Evolutionary conservation across 2,888 invertebrate species (phyloP).

Genomic region (Platypus cylindrus): DNA sequence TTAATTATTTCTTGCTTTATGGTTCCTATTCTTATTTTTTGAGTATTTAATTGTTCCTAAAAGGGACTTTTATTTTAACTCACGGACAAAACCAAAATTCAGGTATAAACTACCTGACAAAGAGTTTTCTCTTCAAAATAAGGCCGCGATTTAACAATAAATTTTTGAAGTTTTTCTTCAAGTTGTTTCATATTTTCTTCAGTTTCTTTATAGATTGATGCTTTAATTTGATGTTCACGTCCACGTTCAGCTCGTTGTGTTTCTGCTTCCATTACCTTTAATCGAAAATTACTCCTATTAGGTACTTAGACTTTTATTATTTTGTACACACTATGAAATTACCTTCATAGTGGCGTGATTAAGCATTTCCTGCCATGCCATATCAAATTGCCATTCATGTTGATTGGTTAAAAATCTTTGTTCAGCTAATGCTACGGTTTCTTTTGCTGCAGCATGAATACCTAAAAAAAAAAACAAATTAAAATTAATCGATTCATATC

Average conservation of each 20-base stretch:
- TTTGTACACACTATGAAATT: constrained; percentile 16
- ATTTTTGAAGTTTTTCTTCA: constrained; percentile 70
- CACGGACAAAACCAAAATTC: not conserved
- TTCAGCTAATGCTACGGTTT: constrained; percentile 85
- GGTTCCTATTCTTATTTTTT: constrained; percentile 71
- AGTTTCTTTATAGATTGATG: constrained; percentile 66
- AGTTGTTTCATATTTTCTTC: constrained; percentile 69
- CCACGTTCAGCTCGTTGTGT: constrained; percentile 80
- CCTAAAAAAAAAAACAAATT: constrained; percentile 38
- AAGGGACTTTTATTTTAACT: not conserved
- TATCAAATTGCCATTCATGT: constrained; percentile 82
- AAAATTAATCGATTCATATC: constrained; percentile 3
- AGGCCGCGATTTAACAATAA: constrained; percentile 73
- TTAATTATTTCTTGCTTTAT: constrained; percentile 66
- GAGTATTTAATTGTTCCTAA: constrained; percentile 63
- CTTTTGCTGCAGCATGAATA: constrained; percentile 84
- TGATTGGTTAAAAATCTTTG: constrained; percentile 63
- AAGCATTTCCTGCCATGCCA: constrained; percentile 94
- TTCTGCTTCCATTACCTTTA: constrained; percentile 84
- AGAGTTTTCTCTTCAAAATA: constrained; percentile 86
- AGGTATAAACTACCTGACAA: constrained; percentile 47
- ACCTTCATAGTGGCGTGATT: constrained; percentile 92
- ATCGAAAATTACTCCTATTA: constrained; percentile 2
- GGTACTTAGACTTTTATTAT: not conserved
- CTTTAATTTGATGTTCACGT: constrained; percentile 71